Evolutionary conservation across 2,113 vertebrate species (phyloP).

Genomic region (Tragelaphus imberbis): DNA sequence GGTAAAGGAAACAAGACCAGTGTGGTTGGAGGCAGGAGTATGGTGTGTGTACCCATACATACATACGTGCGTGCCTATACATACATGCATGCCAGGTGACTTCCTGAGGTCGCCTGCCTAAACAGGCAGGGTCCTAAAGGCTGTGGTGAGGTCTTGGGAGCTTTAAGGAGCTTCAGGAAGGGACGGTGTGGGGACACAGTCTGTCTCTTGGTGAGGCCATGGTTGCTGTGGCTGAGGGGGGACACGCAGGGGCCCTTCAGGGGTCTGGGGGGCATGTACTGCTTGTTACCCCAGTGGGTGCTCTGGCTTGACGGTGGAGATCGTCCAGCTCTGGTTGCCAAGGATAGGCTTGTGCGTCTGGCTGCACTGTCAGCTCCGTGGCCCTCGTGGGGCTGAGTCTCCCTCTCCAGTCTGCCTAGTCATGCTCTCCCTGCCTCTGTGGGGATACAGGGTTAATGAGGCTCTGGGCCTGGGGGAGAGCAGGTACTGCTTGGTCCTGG

Average conservation of each 20-base stretch:
- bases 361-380: not conserved
- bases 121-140: not conserved
- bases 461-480: not conserved
- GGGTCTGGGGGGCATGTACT: not conserved
- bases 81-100: not conserved
- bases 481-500: not conserved
- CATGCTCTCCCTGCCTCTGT: not conserved
- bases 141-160: not conserved
- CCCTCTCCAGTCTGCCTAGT: not conserved
- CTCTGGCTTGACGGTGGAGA: not conserved
- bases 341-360: not conserved
- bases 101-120: not conserved
- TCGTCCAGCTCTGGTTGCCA: conserved; percentile 32
- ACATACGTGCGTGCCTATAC: fast-evolving
- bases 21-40: not conserved
- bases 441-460: conserved; percentile 37
- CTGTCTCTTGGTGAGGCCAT: not conserved
- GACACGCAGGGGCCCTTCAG: not conserved
- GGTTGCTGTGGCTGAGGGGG: not conserved
- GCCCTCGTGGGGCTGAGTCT: not conserved
- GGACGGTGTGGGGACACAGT: not conserved
- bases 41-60: too few relatives aligned
- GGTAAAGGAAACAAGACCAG: not conserved
- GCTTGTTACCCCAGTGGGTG: not conserved
- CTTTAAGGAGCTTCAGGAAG: not conserved